Percentiles rank a stretch among this genome's conserved stretches.
phyloP scores from a whole-genome alignment of 2,113 vertebrate species.

The Microtus pennsylvanicus region DNA sequence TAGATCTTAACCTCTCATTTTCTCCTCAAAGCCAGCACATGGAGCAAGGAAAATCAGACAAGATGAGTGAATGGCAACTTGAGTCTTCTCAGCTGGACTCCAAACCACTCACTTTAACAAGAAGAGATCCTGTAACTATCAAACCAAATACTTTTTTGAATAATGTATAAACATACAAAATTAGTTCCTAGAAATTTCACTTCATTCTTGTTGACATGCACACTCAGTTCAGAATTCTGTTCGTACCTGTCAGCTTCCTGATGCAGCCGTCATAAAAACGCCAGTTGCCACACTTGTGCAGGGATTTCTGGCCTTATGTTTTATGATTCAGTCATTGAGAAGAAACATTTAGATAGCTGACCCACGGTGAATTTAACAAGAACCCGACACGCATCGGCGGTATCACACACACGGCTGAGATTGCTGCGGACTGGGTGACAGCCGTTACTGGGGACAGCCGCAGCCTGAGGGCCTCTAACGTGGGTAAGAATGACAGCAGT shows the following conservation, averaged over 20 bases:
- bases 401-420: constrained; percentile 47
- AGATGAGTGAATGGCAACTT: not conserved
- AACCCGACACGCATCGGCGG: constrained; percentile 76
- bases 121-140: not conserved
- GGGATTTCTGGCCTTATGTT: constrained; percentile 55
- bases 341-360: constrained; percentile 70
- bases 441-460: constrained; percentile 51
- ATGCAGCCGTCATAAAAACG: constrained; percentile 8
- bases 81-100: not conserved
- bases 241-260: not conserved
- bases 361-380: constrained; percentile 78
- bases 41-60: not conserved
- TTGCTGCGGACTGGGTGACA: constrained; percentile 76
- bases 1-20: not conserved
- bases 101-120: not conserved
- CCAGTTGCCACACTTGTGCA: not conserved
- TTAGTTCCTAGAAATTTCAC: not conserved
- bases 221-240: not conserved
- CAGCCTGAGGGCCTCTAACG: constrained; percentile 67
- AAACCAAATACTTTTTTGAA: constrained; percentile 28
- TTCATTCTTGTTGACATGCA: not conserved
- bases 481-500: constrained; percentile 80
- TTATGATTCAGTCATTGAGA: constrained; percentile 64
- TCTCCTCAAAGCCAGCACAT: not conserved
- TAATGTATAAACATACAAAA: constrained; percentile 20